A percentile compares a stretch with the other conserved stretches of the same genome.
These are phyloP conservation scores for Polydrusus cervinus DNA, from an alignment of 2,888 invertebrate genomes.

Conservation along the genomic window DNA sequence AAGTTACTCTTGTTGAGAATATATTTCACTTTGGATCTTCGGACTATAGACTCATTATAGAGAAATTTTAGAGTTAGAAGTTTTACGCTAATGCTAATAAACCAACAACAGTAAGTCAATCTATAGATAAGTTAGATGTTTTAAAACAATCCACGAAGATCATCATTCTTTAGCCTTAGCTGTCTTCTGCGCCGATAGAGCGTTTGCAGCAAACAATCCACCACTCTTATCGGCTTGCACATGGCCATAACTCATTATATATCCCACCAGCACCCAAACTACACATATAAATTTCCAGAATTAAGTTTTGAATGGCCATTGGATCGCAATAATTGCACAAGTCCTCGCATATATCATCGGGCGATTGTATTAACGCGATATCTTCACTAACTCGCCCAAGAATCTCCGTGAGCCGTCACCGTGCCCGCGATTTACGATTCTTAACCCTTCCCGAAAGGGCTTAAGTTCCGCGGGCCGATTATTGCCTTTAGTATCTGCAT, in stretches of 20 bases:
- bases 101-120: too few relatives aligned
- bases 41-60: too few relatives aligned
- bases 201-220: conserved; percentile 12
- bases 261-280: conserved; percentile 44
- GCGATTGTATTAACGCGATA: conserved; percentile 66
- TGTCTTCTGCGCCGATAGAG: background rate
- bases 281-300: conserved; percentile 55
- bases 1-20: too few relatives aligned
- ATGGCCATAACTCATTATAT: conserved; percentile 35
- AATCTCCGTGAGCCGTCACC: conserved; percentile 64
- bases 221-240: conserved; percentile 30
- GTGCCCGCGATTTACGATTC: conserved; percentile 65
- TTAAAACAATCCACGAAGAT: too few relatives aligned
- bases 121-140: too few relatives aligned
- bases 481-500: conserved; percentile 63
- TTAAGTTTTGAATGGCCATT: conserved; percentile 58
- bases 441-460: conserved; percentile 64
- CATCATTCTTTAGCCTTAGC: too few relatives aligned
- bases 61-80: too few relatives aligned
- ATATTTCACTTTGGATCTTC: too few relatives aligned
- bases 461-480: conserved; percentile 61
- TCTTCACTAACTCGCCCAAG: conserved; percentile 66
- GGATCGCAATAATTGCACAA: conserved; percentile 66
- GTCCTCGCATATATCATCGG: conserved; percentile 65
- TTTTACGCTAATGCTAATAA: too few relatives aligned